Evolutionary conservation across 2,888 invertebrate genomes (phyloP).

Genomic region (Eupsilia transversa): DNA sequence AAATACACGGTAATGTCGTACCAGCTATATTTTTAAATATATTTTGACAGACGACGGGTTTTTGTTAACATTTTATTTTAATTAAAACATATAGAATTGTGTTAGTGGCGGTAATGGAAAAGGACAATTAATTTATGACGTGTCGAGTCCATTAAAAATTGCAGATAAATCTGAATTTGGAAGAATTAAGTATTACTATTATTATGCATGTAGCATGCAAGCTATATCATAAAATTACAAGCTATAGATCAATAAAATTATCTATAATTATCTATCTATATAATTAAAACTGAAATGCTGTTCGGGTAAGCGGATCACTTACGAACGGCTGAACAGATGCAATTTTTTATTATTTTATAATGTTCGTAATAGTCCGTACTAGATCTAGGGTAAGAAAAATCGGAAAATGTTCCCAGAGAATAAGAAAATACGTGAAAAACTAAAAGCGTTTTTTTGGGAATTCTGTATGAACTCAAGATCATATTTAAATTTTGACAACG

Average conservation of each 20-base stretch:
- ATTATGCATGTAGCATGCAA: not conserved
- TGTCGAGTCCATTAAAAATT: conserved; percentile 8
- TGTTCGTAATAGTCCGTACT: too few relatives aligned
- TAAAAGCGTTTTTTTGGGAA: too few relatives aligned
- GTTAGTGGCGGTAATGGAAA: conserved; percentile 37
- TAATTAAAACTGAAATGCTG: too few relatives aligned
- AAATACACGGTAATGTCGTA: conserved; percentile 29
- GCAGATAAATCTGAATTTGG: not conserved
- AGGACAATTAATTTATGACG: conserved; percentile 8
- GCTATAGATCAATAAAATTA: not conserved
- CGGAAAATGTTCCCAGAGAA: too few relatives aligned
- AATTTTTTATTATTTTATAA: too few relatives aligned
- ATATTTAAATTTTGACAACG: too few relatives aligned
- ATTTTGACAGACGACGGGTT: conserved; percentile 11
- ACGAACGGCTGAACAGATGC: too few relatives aligned
- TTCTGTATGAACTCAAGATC: too few relatives aligned
- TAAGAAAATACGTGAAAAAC: too few relatives aligned
- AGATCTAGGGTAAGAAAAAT: too few relatives aligned
- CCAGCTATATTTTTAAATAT: conserved; percentile 26
- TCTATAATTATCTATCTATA: too few relatives aligned
- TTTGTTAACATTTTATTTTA: conserved; percentile 36
- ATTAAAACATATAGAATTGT: conserved; percentile 8
- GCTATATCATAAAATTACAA: not conserved
- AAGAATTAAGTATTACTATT: not conserved
- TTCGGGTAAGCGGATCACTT: too few relatives aligned